Percentiles rank a stretch among this genome's conserved stretches.
Evolutionary conservation across 1,140 invertebrate species (phyloP).

Genomic region (Drosophila neocordata): DNA sequence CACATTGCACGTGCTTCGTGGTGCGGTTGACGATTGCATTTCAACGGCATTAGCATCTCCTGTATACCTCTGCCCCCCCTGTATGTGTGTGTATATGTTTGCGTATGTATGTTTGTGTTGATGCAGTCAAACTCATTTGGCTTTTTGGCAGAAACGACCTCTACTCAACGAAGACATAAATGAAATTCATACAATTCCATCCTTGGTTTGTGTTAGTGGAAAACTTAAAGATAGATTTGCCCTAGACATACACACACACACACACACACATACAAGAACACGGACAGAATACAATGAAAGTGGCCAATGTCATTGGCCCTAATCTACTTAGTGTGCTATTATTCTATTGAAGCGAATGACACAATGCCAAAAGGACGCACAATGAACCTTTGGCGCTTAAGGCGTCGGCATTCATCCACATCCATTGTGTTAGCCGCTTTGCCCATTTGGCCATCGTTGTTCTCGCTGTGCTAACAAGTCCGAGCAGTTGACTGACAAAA

Average conservation of each 20-base stretch:
- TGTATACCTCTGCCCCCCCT: background rate
- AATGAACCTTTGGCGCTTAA: conserved; percentile 50
- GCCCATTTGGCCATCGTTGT: conserved; percentile 60
- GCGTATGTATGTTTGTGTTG: conserved; percentile 25
- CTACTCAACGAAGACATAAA: conserved; percentile 23
- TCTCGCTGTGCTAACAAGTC: conserved; percentile 54
- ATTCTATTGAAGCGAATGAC: conserved; percentile 49
- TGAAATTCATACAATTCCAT: conserved; percentile 59
- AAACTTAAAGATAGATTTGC: conserved; percentile 25
- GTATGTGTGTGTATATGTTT: conserved; percentile 13
- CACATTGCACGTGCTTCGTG: conserved; percentile 53
- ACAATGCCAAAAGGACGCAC: conserved; percentile 63
- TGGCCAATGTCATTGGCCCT: conserved; percentile 62
- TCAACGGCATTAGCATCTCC: conserved; percentile 46
- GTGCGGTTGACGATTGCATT: conserved; percentile 70
- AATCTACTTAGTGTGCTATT: conserved; percentile 75
- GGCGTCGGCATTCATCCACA: conserved; percentile 14
- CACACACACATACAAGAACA: background rate
- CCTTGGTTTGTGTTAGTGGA: conserved; percentile 26
- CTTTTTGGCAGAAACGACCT: conserved; percentile 49
- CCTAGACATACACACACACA: background rate
- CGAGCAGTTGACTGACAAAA: conserved; percentile 73
- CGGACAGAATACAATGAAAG: conserved; percentile 11
- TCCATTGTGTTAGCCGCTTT: conserved; percentile 40
- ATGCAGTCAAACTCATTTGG: conserved; percentile 69